A percentile compares a stretch with the other conserved stretches of the same genome.
Conservation (phyloP, 2,113 vertebrate species). For the Cyanistes caeruleus region DNA sequence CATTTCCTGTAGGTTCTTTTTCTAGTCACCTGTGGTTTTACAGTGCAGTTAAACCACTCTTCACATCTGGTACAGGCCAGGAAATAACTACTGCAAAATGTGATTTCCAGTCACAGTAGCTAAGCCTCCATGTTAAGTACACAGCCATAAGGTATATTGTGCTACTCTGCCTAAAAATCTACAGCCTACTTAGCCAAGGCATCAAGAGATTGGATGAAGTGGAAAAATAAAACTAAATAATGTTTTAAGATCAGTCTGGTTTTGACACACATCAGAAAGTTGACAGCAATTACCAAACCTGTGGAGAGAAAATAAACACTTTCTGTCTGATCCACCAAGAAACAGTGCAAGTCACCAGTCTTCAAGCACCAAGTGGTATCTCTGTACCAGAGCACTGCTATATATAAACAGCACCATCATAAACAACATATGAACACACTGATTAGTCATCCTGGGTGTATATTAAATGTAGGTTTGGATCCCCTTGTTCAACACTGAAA, state of each 20-base stretch:
- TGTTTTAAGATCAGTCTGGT: not conserved
- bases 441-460: slow-evolving; percentile 36
- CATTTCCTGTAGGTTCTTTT: slow-evolving; percentile 70
- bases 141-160: not conserved
- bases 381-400: not conserved
- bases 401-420: slow-evolving; percentile 35
- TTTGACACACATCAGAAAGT: not conserved
- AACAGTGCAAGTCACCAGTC: not conserved
- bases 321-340: not conserved
- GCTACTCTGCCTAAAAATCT: not conserved
- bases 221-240: not conserved
- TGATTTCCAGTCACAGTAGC: slow-evolving; percentile 16
- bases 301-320: not conserved
- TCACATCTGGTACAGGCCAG: slow-evolving; percentile 35
- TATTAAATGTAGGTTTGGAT: not conserved
- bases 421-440: slow-evolving; percentile 35
- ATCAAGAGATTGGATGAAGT: not conserved
- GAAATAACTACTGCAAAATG: slow-evolving; percentile 1
- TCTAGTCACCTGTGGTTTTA: slow-evolving; percentile 70
- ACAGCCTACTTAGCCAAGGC: not conserved
- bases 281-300: not conserved
- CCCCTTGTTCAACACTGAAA: not conserved
- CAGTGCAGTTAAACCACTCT: slow-evolving; percentile 58
- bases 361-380: not conserved
- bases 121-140: not conserved